Conservation (phyloP, 2,888 invertebrate genomes). For the Lasioglossum malachurum region DNA sequence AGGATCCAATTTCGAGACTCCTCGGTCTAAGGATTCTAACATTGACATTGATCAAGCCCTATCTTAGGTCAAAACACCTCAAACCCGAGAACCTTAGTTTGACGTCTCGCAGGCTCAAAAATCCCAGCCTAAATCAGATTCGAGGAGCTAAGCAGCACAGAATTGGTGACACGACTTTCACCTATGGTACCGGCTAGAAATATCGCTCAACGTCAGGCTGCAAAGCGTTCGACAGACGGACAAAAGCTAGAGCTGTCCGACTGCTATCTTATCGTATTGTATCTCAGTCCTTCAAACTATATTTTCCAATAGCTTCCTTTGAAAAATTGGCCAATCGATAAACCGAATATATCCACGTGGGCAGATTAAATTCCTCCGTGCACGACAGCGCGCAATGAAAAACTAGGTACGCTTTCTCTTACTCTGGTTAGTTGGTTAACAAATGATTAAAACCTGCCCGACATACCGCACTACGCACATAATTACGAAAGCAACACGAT, state of each 20-base stretch:
- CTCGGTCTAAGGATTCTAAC: not conserved
- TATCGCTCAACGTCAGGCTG: not conserved
- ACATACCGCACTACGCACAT: conserved; percentile 7
- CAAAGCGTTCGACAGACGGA: not conserved
- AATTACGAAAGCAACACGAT: conserved; percentile 30
- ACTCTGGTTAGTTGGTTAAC: not conserved
- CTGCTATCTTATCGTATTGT: conserved; percentile 1
- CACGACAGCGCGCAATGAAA: not conserved
- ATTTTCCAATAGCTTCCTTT: not conserved
- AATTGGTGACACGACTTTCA: not conserved
- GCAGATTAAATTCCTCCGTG: not conserved
- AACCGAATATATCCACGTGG: not conserved
- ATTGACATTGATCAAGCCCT: not conserved
- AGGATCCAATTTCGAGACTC: not conserved
- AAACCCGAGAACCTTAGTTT: not conserved
- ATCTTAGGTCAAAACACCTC: not conserved
- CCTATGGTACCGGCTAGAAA: not conserved
- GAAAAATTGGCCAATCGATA: not conserved
- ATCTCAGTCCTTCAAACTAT: not conserved
- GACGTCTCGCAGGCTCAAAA: not conserved
- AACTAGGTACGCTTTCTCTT: not conserved
- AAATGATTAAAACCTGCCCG: not conserved
- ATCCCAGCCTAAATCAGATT: not conserved
- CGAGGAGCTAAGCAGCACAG: not conserved
- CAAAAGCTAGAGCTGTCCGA: not conserved